A percentile compares a stretch with the other conserved stretches of the same genome.
Evolutionary conservation across 2,113 vertebrate species (phyloP).

Genomic region (Osmerus mordax): DNA sequence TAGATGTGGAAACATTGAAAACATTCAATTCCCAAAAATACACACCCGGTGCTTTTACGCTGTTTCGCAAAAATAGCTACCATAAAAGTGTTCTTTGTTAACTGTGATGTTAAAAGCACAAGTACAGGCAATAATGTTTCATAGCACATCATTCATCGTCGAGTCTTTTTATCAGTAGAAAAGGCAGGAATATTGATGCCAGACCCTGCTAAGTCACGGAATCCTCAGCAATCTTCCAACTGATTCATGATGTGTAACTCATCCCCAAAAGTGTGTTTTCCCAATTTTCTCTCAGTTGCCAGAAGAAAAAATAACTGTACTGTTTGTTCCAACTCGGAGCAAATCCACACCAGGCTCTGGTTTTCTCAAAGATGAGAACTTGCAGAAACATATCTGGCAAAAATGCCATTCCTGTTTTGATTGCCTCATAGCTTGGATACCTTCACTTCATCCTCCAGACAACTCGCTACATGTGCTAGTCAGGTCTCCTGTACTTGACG

Average conservation of each 20-base stretch:
- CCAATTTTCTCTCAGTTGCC: slow-evolving; percentile 41
- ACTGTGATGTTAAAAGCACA: slow-evolving; percentile 20
- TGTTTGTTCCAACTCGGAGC: slow-evolving; percentile 19
- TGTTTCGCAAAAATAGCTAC: neutral
- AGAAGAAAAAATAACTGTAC: slow-evolving; percentile 24
- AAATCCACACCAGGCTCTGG: slow-evolving; percentile 11
- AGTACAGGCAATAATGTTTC: slow-evolving; percentile 45
- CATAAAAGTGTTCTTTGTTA: slow-evolving; percentile 22
- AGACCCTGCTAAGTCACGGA: slow-evolving; percentile 31
- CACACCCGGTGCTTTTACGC: slow-evolving; percentile 4
- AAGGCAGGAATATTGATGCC: slow-evolving; percentile 45
- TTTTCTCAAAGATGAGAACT: slow-evolving; percentile 1
- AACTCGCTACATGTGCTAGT: no score
- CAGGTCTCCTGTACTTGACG: no score
- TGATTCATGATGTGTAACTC: slow-evolving; percentile 57
- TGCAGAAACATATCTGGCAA: slow-evolving; percentile 3
- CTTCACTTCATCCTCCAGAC: no score
- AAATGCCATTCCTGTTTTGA: neutral
- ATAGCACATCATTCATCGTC: slow-evolving; percentile 36
- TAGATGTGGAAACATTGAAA: neutral
- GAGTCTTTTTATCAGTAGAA: slow-evolving; percentile 44
- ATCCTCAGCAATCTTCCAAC: slow-evolving; percentile 33
- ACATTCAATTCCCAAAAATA: slow-evolving; percentile 5
- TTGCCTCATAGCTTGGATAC: neutral
- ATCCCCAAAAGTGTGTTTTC: slow-evolving; percentile 47